Conservation (phyloP, 2,888 invertebrate species). For the Euplexia lucipara region DNA sequence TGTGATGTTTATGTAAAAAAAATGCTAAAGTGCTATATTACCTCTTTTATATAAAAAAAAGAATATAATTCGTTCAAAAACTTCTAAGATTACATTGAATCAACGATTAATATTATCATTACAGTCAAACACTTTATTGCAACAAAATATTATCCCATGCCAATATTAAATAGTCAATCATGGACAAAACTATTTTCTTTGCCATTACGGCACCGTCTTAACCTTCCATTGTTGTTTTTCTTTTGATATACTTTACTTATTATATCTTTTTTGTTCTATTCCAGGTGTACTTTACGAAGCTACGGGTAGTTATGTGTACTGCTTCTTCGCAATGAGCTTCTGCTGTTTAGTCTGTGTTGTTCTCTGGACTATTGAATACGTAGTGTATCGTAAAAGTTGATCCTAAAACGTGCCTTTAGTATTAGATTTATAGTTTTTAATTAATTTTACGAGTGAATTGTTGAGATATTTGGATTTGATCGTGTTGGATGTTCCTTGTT, state of each 20-base stretch:
- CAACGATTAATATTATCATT: too few species aligned
- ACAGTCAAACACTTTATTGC: too few species aligned
- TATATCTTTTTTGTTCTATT: conserved; percentile 53
- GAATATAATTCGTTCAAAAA: too few species aligned
- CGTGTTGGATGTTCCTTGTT: conserved; percentile 17
- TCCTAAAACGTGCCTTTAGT: conserved; percentile 32
- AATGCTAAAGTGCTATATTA: too few species aligned
- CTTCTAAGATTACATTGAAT: too few species aligned
- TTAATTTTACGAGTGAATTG: conserved; percentile 1
- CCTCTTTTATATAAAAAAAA: too few species aligned
- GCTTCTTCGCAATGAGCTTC: conserved; percentile 92
- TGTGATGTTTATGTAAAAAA: too few species aligned
- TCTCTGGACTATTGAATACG: conserved; percentile 92
- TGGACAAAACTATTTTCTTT: background rate
- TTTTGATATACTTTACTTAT: background rate
- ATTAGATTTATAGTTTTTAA: conserved; percentile 14
- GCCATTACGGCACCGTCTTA: background rate
- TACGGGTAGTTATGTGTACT: conserved; percentile 92
- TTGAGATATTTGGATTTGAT: conserved; percentile 3
- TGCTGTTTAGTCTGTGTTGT: conserved; percentile 93
- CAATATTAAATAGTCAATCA: background rate
- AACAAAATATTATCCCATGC: background rate
- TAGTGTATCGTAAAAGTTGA: conserved; percentile 57
- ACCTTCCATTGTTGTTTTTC: background rate
- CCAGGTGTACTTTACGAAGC: conserved; percentile 85